Conservation (phyloP, 2,113 vertebrate species). For the Galeopterus variegatus region DNA sequence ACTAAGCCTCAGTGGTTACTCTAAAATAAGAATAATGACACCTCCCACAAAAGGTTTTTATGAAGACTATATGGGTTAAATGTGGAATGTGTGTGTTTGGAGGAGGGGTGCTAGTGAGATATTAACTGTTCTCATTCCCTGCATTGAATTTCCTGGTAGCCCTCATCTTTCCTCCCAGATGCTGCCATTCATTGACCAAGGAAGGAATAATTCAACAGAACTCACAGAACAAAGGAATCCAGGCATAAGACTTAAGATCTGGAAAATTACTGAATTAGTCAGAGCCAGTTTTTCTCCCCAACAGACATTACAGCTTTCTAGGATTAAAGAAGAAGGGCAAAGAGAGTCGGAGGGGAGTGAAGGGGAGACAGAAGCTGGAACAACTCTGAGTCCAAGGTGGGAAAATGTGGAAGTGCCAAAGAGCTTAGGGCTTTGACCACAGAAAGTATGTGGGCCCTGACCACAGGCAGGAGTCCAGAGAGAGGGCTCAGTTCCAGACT, state of each 20-base stretch:
- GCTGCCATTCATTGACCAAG: not conserved
- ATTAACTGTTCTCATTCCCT: not conserved
- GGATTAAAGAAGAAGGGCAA: not conserved
- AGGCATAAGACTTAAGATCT: not conserved
- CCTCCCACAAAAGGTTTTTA: not conserved
- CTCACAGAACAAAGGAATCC: not conserved
- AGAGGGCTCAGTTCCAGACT: not conserved
- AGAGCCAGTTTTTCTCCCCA: slow-evolving; percentile 11
- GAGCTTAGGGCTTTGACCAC: not conserved
- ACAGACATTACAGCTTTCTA: not conserved
- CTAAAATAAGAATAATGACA: slow-evolving; percentile 48
- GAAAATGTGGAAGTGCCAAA: not conserved
- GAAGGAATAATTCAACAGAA: slow-evolving; percentile 18
- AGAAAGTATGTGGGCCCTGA: not conserved
- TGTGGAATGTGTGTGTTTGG: not conserved
- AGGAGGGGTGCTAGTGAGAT: not conserved
- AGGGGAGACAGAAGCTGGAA: not conserved
- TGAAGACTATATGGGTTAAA: slow-evolving; percentile 1
- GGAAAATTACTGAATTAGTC: not conserved
- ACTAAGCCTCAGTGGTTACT: slow-evolving; percentile 6
- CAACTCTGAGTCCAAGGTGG: not conserved
- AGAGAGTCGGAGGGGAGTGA: not conserved
- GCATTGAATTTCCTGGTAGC: not conserved
- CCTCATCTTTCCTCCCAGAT: not conserved
- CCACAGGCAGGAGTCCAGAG: not conserved